phyloP scores from a whole-genome alignment of 2,888 invertebrate genomes.

The Agrotis exclamationis region DNA sequence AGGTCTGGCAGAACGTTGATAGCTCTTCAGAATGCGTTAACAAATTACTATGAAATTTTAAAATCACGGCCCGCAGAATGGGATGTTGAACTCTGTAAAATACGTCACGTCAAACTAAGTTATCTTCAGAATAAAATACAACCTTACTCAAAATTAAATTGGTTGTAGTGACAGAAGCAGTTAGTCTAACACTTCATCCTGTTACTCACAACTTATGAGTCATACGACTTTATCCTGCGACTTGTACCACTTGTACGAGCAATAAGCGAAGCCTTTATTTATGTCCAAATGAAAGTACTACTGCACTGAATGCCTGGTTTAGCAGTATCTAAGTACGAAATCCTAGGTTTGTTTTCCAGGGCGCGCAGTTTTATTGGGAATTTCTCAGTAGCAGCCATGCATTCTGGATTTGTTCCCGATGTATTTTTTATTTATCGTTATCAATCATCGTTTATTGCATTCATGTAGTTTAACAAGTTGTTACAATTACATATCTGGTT shows the following conservation, averaged over 20 bases:
- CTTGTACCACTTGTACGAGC: neutral
- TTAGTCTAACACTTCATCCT: slow-evolving; percentile 12
- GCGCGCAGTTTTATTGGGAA: too few relatives aligned
- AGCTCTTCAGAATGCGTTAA: too few relatives aligned
- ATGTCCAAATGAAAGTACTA: neutral
- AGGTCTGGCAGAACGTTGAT: too few relatives aligned
- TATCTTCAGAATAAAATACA: slow-evolving; percentile 12
- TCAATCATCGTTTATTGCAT: too few relatives aligned
- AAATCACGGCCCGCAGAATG: neutral
- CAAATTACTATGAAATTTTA: neutral
- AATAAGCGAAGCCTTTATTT: neutral
- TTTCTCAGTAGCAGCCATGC: too few relatives aligned
- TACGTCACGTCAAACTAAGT: neutral
- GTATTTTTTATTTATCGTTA: too few relatives aligned
- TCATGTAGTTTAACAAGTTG: too few relatives aligned
- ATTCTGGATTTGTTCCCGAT: too few relatives aligned
- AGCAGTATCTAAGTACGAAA: too few relatives aligned
- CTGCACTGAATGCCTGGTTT: too few relatives aligned
- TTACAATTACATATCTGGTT: too few relatives aligned
- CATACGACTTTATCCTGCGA: slow-evolving; percentile 5
- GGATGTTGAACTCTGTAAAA: neutral
- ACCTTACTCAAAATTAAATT: slow-evolving; percentile 27
- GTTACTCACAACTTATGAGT: slow-evolving; percentile 5
- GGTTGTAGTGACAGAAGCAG: slow-evolving; percentile 20
- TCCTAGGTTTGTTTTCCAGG: too few relatives aligned